phyloP scores from a whole-genome alignment of 2,797 vertebrate species.

The Parauchenoglanis punctatus region DNA sequence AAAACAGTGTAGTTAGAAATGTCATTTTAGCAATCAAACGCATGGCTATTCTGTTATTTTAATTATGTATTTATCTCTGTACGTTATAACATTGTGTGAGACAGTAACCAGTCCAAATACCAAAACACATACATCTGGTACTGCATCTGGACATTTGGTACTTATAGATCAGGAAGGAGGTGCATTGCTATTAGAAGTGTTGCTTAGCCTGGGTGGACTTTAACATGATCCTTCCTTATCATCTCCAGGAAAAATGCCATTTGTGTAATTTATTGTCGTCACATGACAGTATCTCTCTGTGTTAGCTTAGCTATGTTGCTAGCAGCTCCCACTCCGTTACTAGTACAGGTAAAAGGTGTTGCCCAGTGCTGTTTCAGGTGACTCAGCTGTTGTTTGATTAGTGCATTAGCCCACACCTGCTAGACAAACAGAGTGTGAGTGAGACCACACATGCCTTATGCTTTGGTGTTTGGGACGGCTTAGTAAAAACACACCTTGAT shows the following conservation, averaged over 20 bases:
- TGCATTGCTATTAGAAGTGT: slow-evolving; percentile 1
- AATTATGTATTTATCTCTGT: neutral
- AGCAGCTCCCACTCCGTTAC: slow-evolving; percentile 29
- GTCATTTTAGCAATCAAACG: neutral
- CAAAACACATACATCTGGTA: neutral
- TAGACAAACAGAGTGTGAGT: slow-evolving; percentile 68
- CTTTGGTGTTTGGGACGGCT: slow-evolving; percentile 62
- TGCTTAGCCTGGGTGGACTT: slow-evolving; percentile 25
- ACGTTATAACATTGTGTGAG: neutral
- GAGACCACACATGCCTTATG: slow-evolving; percentile 62
- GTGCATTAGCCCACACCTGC: slow-evolving; percentile 75
- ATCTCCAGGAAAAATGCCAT: slow-evolving; percentile 32
- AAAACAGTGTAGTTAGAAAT: neutral
- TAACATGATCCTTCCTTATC: slow-evolving; percentile 20
- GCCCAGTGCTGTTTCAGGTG: slow-evolving; percentile 60
- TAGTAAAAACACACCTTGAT: slow-evolving; percentile 60
- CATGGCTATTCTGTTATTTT: neutral
- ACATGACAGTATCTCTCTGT: neutral
- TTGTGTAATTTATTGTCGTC: slow-evolving; percentile 43
- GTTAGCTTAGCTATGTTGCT: slow-evolving; percentile 34
- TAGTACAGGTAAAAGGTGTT: slow-evolving; percentile 47
- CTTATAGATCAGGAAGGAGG: neutral
- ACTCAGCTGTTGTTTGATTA: slow-evolving; percentile 74
- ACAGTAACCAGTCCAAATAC: neutral
- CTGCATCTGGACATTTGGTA: neutral